Percentiles rank a stretch among this genome's conserved stretches.
Evolutionary conservation across 2,113 vertebrate species (phyloP).

Genomic region (Podarcis cretensis): DNA sequence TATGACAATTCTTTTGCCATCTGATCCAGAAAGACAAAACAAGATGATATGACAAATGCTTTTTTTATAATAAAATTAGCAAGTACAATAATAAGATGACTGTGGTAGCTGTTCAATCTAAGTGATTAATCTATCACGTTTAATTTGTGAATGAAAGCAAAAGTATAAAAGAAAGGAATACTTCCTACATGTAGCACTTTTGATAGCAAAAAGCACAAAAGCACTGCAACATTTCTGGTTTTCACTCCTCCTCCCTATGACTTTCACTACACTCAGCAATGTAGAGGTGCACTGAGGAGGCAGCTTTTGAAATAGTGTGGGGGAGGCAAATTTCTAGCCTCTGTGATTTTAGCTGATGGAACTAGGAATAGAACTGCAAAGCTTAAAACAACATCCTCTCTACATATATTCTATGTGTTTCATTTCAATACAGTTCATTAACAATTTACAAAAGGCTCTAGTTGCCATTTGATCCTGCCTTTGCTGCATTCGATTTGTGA

Average conservation of each 20-base stretch:
- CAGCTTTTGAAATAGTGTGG: not conserved
- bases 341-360: not conserved
- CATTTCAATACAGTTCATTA: not conserved
- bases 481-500: not conserved
- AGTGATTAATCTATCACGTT: not conserved
- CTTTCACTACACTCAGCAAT: not conserved
- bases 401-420: not conserved
- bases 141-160: slow-evolving; percentile 6
- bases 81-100: not conserved
- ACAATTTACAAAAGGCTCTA: not conserved
- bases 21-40: slow-evolving; percentile 11
- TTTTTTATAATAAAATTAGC: not conserved
- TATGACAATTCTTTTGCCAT: not conserved
- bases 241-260: not conserved
- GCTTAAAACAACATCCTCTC: not conserved
- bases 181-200: slow-evolving; percentile 14
- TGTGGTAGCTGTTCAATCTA: not conserved
- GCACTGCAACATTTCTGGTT: not conserved
- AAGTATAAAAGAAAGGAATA: not conserved
- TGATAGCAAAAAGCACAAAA: slow-evolving; percentile 10
- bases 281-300: not conserved
- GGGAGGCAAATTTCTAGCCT: not conserved
- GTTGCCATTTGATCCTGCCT: not conserved
- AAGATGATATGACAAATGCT: not conserved
- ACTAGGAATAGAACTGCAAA: not conserved